phyloP scores from a whole-genome alignment of 2,797 vertebrate species.

The Peromyscus aztecus region DNA sequence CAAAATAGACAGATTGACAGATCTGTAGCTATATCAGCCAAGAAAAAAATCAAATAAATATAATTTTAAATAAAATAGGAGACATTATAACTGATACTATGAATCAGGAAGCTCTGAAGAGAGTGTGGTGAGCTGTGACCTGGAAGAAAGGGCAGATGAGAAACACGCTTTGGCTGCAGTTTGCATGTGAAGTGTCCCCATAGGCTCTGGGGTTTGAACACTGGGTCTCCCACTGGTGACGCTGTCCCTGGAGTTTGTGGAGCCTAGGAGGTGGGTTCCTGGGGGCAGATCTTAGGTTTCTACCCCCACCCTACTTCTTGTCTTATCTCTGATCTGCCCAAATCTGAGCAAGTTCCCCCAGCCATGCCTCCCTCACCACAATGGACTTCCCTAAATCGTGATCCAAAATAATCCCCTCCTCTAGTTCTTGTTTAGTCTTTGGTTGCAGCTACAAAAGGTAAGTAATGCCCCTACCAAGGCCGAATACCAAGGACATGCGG shows the following conservation, averaged over 20 bases:
- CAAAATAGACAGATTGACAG: neutral
- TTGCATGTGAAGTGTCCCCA: neutral
- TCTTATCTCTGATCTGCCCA: neutral
- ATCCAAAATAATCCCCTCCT: neutral
- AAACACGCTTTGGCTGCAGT: neutral
- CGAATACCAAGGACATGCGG: neutral
- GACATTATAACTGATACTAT: neutral
- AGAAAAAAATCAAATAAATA: slow-evolving; percentile 14
- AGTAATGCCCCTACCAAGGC: neutral
- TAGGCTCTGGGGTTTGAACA: neutral
- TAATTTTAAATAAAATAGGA: neutral
- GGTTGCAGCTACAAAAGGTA: neutral
- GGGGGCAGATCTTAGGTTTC: neutral
- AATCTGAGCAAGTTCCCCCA: neutral
- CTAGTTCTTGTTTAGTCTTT: neutral
- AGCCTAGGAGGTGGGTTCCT: neutral
- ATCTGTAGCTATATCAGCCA: neutral
- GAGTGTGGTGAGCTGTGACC: neutral
- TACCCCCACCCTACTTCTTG: neutral
- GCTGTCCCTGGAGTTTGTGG: neutral
- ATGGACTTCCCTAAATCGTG: neutral
- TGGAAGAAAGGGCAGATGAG: neutral
- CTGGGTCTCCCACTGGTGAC: neutral
- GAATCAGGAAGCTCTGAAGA: neutral
- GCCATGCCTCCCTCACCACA: neutral